Base-by-base conservation (phyloP, 2,888 invertebrate genomes). In the Drosophila sordidula region DNA sequence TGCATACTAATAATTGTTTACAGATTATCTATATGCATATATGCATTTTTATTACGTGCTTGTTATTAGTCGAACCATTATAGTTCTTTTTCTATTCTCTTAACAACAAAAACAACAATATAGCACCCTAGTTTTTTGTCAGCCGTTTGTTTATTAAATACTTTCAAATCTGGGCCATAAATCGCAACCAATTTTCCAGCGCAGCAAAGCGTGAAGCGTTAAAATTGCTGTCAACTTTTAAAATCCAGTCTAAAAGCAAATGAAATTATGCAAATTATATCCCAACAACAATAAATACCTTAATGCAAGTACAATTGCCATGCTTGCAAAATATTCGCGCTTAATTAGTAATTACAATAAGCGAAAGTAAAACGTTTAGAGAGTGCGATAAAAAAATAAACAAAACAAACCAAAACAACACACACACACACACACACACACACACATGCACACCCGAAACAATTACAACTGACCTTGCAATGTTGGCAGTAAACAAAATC, bases 321-420 rank as follows among this genome's bases (percentile, higher is more conserved):
- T 44, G 51, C 42, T 16, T 76, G 55, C 62, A 32, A 74, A 63
- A 74, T 69, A 47, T 44, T 70, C 52, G 36, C 56, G 29, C 45
- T 41, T 78, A 75, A 62, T 73, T 78, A 51, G 45, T 64, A 70
- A 63, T 75, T 75, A 71, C 62, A 78, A 82, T 79, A 82, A 87
- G 82, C 86, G 82, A 82, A 82, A 82, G 82, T 82, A 85, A 82
- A 87, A 55, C 87, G 81, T 69, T 81, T 87, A 87, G 87, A 80
- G 87, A 87, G 87, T 80, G 75, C 49, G 71, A 75, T 64, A 69
- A 42, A 22, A 41, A 38, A 22, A 52, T 42, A 57, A 42, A 49
- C 36, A 55, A 14, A 49, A 54, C 16, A 34, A 14, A 4, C 5
- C 25, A 34, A n/a, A n/a, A n/a, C n/a, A n/a, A 34, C 45, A 42